phyloP scores from a whole-genome alignment of 2,797 vertebrate species.

The Sebastes itinus region DNA sequence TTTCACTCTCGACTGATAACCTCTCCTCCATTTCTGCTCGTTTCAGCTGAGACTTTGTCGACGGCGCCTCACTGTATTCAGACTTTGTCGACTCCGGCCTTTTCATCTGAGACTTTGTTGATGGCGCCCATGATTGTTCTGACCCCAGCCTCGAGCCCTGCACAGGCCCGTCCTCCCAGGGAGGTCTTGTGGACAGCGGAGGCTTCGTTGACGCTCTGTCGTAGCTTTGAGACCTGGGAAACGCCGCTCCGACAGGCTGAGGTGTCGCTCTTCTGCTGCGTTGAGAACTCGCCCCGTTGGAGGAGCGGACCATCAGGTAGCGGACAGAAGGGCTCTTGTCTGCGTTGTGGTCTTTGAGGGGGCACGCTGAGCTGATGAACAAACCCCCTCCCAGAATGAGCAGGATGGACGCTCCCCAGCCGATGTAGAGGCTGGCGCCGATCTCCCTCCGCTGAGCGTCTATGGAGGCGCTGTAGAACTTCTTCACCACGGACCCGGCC shows the following conservation, averaged over 20 bases:
- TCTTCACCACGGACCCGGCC: conserved; percentile 73
- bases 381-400: conserved; percentile 89
- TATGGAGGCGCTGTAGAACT: conserved; percentile 82
- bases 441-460: conserved; percentile 89
- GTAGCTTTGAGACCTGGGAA: conserved; percentile 45
- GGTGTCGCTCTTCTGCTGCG: conserved; percentile 18
- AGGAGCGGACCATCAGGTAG: conserved; percentile 75
- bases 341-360: conserved; percentile 39
- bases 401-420: conserved; percentile 89
- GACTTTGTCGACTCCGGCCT: conserved; percentile 48
- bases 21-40: conserved; percentile 45
- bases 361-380: conserved; percentile 82
- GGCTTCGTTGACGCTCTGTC: conserved; percentile 24
- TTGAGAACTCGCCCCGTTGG: conserved; percentile 40
- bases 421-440: conserved; percentile 90
- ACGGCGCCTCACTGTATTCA: conserved; percentile 56
- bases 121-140: conserved; percentile 61
- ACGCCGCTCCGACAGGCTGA: conserved; percentile 12
- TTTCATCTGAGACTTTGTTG: conserved; percentile 73
- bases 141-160: conserved; percentile 34
- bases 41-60: conserved; percentile 76
- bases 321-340: conserved; percentile 71
- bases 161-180: conserved; percentile 20
- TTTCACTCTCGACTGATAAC: conserved; percentile 12
- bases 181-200: conserved; percentile 13